Evolutionary conservation across 30 jellyfish, hydroid and myxozoan species (phyloP), one percentile per base, ranked within the genome.

Genomic region (Turritopsis rubra): DNA sequence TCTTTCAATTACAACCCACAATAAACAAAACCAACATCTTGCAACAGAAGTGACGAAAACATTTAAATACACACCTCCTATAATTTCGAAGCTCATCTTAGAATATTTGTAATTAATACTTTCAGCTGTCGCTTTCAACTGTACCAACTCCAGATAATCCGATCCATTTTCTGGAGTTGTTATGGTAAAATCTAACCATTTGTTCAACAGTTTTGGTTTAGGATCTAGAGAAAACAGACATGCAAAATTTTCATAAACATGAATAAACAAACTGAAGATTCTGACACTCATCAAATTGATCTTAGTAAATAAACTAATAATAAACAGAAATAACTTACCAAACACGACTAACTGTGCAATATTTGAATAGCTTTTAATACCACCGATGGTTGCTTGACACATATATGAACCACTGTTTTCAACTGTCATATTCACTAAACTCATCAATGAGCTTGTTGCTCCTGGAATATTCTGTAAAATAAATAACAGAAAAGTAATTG

Each of bases 331-430:
- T 0, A n/a, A 3, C 98, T 66, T 81, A 87, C 98, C 98, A 74
- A 77, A 92, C 8, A 92, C 93, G n/a, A 86, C 79, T 75, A 92
- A 31, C 53, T 80, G 73, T 17, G 95, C 98, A 16, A 87, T 75
- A 76, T 87, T 92, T 18, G 96, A 87, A 29, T 82, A 73, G 65
- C 74, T 79, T 52, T 89, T 84, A 53, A 92, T 68, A 3, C 93
- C 95, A 73, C 53, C 73, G 18, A 80, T 70, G 25, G 85, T 21
- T n/a, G 94, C 98, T 24, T 88, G 66, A 71, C 98, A 92, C 53
- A 82, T 80, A 85, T 92, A 92, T 78, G 72, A 82, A 65, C 98
- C 98, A 21, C 93, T 70, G 73, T 92, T 96, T 4, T 87, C 24
- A n/a, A 86, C 90, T 29, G 66, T 80, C 20, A 89, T 30, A 76